Percentiles rank a stretch among this genome's conserved stretches.
phyloP scores from a whole-genome alignment of 2,888 invertebrate species.

The Sinhomidia bicolor region DNA sequence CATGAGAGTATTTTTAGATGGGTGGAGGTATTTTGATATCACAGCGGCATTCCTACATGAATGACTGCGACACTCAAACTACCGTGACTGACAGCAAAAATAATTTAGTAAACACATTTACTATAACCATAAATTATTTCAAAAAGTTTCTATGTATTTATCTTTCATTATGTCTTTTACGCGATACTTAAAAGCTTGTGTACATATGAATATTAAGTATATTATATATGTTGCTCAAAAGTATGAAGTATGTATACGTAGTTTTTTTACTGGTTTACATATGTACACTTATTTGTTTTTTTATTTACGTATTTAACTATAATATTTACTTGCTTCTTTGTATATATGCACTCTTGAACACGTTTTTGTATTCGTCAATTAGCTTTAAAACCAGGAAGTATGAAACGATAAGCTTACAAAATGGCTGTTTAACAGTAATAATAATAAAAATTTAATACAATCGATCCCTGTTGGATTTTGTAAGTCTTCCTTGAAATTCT shows the following conservation, averaged over 20 bases:
- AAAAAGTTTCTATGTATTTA: background rate
- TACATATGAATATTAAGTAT: no score
- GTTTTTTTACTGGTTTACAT: background rate
- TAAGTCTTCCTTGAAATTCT: no score
- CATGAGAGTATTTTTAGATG: slow-evolving; percentile 54
- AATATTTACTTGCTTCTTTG: no score
- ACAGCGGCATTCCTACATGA: slow-evolving; percentile 42
- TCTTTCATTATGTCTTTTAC: slow-evolving; percentile 14
- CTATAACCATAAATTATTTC: slow-evolving; percentile 52
- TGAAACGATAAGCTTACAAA: no score
- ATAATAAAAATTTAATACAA: no score
- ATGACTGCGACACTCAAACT: slow-evolving; percentile 64
- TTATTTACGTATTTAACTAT: background rate
- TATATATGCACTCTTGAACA: no score
- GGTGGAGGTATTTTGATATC: slow-evolving; percentile 42
- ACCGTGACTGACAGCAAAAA: slow-evolving; percentile 61
- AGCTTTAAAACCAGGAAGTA: no score
- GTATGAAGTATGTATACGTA: background rate
- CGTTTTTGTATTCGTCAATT: no score
- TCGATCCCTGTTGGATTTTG: no score
- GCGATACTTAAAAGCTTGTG: background rate
- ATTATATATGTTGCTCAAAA: background rate
- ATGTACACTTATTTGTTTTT: background rate
- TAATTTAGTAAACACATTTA: slow-evolving; percentile 58
- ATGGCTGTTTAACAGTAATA: no score